Evolutionary conservation across 2,888 invertebrate genomes (phyloP), one percentile per base, ranked within the genome.

Genomic region (Itoplectis maculator): DNA sequence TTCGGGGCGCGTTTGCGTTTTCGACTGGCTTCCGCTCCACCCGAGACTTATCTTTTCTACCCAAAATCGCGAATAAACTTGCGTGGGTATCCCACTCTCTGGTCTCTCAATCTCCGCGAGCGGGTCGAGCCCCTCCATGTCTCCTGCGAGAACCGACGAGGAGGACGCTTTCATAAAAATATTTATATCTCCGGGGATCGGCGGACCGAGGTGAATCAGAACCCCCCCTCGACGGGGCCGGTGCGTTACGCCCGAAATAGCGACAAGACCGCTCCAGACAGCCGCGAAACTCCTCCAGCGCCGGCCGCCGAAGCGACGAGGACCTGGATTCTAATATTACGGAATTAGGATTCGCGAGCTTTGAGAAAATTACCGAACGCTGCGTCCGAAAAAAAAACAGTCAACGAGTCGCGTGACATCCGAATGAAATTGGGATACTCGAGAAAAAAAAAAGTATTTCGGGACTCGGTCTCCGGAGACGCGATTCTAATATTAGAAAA

Each of bases 101-200:
- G n/a, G n/a, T n/a, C n/a, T n/a, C n/a, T n/a, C n/a, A n/a, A n/a
- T n/a, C n/a, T 37, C 18, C 20, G 13, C 13, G 11, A 7, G 7
- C 35, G n/a, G 35, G 5, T 29, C 54, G 18, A 54, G 20, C 45
- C 47, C 54, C 23, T 37, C 23, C 66, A 72, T n/a, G n/a, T 66
- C 70, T 61, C 66, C 70, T 72, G 66, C 77, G 47, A 45, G 51
- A 13, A 69, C 73, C 65, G 79, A 74, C 42, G 79, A 82, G 78
- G 94, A 93, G n/a, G 93, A 93, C 89, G 91, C 89, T 90, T 89
- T 87, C 90, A 89, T 89, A 91, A 91, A 92, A 92, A 92, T 92
- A 92, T 92, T 92, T 92, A 92, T 92, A 92, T 92, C 91, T 90
- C 88, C 90, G 89, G 29, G 29, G 29, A 29, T 29, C 29, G 29